These are phyloP conservation scores for Threskiornis aethiopicus DNA, from an alignment of 2,797 vertebrate genomes.

Conservation along the genomic window DNA sequence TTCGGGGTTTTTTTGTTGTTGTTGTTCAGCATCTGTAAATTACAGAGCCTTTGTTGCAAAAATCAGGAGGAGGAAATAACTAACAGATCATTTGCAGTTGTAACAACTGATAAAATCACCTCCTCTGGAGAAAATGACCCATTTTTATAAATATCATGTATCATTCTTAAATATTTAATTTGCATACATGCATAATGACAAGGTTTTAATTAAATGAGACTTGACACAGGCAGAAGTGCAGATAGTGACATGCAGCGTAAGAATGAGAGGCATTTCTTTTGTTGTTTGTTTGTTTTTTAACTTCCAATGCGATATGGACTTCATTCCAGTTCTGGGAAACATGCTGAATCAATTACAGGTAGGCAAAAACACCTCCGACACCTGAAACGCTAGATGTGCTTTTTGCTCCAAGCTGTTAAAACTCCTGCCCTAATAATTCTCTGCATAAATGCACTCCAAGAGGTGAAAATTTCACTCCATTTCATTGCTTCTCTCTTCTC, in stretches of 20 bases:
- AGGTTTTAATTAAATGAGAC: not conserved
- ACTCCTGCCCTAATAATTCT: not conserved
- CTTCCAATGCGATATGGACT: not conserved
- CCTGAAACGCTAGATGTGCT: rapidly evolving
- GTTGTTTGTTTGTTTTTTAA: not conserved
- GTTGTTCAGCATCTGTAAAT: not conserved
- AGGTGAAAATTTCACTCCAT: not conserved
- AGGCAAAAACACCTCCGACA: not conserved
- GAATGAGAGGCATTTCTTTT: not conserved
- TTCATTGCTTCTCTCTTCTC: not conserved
- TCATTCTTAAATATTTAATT: not conserved
- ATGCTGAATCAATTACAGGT: not conserved
- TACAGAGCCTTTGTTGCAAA: not conserved
- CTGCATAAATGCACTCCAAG: not conserved
- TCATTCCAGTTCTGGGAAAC: not conserved
- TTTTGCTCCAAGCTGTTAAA: not conserved
- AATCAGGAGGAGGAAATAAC: not conserved
- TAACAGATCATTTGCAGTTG: not conserved
- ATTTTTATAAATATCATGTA: not conserved
- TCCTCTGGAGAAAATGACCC: not conserved
- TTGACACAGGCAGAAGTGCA: not conserved
- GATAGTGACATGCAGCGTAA: not conserved
- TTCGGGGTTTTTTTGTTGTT: not conserved
- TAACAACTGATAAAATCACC: not conserved
- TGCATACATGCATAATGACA: not conserved